Percentiles rank a stretch among this genome's conserved stretches.
Conservation (phyloP, 2,797 vertebrate species). For the Harpagifer antarcticus region DNA sequence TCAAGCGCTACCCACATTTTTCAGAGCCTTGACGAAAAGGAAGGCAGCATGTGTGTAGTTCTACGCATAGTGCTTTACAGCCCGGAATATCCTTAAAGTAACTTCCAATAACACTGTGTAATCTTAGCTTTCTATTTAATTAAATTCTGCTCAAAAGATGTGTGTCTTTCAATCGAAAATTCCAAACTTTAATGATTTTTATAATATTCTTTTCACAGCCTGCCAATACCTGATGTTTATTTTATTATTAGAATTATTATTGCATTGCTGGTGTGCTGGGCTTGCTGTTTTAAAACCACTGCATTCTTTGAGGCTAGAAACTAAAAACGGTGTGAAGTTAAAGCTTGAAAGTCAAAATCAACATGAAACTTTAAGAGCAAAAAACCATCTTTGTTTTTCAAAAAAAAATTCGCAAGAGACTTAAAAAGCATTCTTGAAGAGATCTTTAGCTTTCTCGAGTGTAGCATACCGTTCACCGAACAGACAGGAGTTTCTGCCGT, state of each 20-base stretch:
- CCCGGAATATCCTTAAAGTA: neutral
- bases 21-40: conserved; percentile 29
- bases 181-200: conserved; percentile 3
- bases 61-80: conserved; percentile 14
- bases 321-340: conserved; percentile 32
- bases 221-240: neutral
- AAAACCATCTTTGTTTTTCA: conserved; percentile 51
- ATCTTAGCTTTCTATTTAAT: conserved; percentile 27
- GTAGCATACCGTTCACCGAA: conserved; percentile 50
- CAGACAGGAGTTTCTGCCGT: conserved; percentile 49
- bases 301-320: conserved; percentile 38
- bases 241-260: conserved; percentile 26
- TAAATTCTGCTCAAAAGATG: neutral
- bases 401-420: conserved; percentile 42
- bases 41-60: conserved; percentile 39
- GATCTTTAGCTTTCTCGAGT: conserved; percentile 57
- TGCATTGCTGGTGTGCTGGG: conserved; percentile 26
- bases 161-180: neutral
- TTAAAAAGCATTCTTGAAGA: conserved; percentile 54
- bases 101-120: conserved; percentile 5
- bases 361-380: conserved; percentile 56
- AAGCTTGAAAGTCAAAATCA: conserved; percentile 49
- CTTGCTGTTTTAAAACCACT: conserved; percentile 30
- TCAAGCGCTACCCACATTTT: conserved; percentile 26
- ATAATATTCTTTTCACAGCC: conserved; percentile 3